Evolutionary conservation across 1,140 invertebrate genomes (phyloP).

Genomic region (Bombus impatiens): DNA sequence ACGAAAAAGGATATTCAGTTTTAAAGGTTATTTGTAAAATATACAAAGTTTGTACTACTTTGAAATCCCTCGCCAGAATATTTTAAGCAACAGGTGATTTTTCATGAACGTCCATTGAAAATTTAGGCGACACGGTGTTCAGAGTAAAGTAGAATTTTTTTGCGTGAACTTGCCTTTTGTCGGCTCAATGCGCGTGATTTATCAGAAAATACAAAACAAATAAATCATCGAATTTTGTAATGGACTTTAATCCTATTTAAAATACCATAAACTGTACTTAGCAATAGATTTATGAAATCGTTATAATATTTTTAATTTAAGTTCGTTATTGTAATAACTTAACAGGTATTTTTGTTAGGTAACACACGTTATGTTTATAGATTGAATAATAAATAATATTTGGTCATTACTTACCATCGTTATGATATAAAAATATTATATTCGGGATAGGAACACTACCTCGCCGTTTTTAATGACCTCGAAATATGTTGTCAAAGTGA

Average conservation of each 20-base stretch:
- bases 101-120: background rate
- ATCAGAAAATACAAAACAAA: background rate
- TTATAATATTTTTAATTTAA: constrained; percentile 5
- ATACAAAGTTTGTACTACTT: background rate
- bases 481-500: no score
- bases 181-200: background rate
- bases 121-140: background rate
- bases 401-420: background rate
- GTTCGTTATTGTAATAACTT: background rate
- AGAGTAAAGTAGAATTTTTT: background rate
- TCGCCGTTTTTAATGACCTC: no score
- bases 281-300: background rate
- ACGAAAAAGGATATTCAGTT: background rate
- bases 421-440: background rate
- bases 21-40: background rate
- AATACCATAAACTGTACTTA: background rate
- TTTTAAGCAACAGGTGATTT: background rate
- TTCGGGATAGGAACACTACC: no score
- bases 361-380: background rate
- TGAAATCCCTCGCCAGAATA: background rate
- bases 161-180: background rate
- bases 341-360: background rate
- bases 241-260: background rate
- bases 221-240: background rate
- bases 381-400: background rate